Evolutionary conservation across 2,888 invertebrate genomes (phyloP).

Genomic region (Nycteola revayana): DNA sequence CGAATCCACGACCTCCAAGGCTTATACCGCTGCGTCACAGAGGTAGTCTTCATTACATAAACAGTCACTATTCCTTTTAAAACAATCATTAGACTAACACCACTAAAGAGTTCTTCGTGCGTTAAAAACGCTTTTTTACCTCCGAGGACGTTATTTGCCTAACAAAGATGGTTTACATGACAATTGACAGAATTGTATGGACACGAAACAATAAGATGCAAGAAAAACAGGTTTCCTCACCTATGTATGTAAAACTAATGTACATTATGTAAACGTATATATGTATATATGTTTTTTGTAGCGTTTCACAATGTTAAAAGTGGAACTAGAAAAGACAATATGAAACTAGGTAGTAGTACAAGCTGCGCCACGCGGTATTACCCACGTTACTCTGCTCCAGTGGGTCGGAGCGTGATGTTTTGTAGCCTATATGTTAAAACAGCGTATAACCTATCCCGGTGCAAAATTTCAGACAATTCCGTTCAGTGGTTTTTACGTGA

Average conservation of each 20-base stretch:
- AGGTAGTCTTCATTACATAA: not conserved
- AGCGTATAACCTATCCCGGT: no score
- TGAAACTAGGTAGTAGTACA: no score
- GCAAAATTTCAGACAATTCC: no score
- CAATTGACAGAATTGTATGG: slow-evolving; percentile 69
- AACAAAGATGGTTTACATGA: slow-evolving; percentile 76
- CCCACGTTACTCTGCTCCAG: no score
- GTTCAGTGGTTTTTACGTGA: no score
- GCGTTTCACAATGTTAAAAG: not conserved
- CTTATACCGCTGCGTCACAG: no score
- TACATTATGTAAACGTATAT: slow-evolving; percentile 26
- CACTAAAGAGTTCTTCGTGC: slow-evolving; percentile 10
- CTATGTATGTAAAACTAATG: slow-evolving; percentile 45
- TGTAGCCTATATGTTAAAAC: no score
- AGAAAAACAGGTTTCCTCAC: slow-evolving; percentile 74
- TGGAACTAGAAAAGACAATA: no score
- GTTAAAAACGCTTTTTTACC: slow-evolving; percentile 29
- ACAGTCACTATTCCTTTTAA: not conserved
- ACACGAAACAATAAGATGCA: slow-evolving; percentile 61
- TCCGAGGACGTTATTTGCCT: slow-evolving; percentile 67
- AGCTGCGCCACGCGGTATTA: no score
- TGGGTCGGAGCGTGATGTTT: no score
- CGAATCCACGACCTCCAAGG: no score
- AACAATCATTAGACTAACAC: not conserved
- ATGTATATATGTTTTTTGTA: slow-evolving; percentile 15